Evolutionary conservation across 2,113 vertebrate genomes (phyloP).

Genomic region (Festucalex cinctus): DNA sequence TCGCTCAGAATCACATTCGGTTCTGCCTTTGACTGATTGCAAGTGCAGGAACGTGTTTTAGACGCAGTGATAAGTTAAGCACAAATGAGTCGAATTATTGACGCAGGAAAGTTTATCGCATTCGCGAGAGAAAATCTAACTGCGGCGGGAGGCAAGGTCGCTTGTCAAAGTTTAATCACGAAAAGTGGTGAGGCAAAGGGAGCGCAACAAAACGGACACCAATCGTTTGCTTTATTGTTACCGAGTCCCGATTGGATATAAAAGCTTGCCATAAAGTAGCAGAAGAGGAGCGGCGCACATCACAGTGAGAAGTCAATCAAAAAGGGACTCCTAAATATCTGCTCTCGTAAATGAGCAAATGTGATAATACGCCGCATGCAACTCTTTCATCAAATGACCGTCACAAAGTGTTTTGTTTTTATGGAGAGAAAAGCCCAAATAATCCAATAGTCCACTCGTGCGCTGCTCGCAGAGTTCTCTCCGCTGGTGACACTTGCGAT

Average conservation of each 20-base stretch:
- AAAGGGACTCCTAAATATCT: background rate
- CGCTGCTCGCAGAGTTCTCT: slow-evolving; percentile 18
- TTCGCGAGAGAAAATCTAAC: slow-evolving; percentile 12
- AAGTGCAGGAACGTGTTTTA: too few species aligned
- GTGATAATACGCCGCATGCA: slow-evolving; percentile 6
- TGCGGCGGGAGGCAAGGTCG: slow-evolving; percentile 7
- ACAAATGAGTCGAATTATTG: slow-evolving; percentile 28
- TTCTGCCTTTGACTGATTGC: too few species aligned
- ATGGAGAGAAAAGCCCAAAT: slow-evolving; percentile 31
- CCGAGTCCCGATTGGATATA: slow-evolving; percentile 51
- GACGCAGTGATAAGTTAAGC: background rate
- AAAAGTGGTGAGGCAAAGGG: slow-evolving; percentile 37
- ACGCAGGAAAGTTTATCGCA: slow-evolving; percentile 22
- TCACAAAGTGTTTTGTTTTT: slow-evolving; percentile 9
- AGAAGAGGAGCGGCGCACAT: background rate
- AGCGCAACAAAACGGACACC: slow-evolving; percentile 55
- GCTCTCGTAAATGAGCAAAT: slow-evolving; percentile 13
- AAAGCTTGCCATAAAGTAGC: slow-evolving; percentile 7
- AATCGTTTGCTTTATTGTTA: slow-evolving; percentile 37
- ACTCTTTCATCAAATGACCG: slow-evolving; percentile 15
- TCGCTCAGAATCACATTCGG: too few species aligned
- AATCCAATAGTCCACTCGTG: slow-evolving; percentile 32
- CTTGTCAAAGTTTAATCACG: slow-evolving; percentile 52
- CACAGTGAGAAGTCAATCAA: background rate
- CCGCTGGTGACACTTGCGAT: slow-evolving; percentile 37